These are phyloP conservation scores for Agrypnia vestita DNA, from an alignment of 1,140 invertebrate species.

Conservation along the genomic window DNA sequence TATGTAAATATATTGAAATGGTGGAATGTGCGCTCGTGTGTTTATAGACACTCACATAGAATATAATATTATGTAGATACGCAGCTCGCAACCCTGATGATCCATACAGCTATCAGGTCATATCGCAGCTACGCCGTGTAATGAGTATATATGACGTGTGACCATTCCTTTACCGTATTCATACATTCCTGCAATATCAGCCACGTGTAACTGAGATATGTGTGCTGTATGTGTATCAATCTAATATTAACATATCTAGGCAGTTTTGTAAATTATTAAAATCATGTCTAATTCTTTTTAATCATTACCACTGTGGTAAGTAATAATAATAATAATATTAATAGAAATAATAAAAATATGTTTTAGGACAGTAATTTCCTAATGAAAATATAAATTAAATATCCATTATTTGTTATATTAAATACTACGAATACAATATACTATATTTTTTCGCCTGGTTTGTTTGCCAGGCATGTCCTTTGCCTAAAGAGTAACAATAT, in stretches of 20 bases:
- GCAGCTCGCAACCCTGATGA: too few relatives aligned
- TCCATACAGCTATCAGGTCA: too few relatives aligned
- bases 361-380: slow-evolving; percentile 5
- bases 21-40: too few relatives aligned
- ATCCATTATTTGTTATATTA: slow-evolving; percentile 12
- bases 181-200: too few relatives aligned
- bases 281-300: slow-evolving; percentile 15
- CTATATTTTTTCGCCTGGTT: slow-evolving; percentile 16
- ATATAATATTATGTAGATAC: too few relatives aligned
- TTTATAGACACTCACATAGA: too few relatives aligned
- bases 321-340: slow-evolving; percentile 10
- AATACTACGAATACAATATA: slow-evolving; percentile 18
- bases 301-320: slow-evolving; percentile 2
- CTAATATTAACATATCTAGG: slow-evolving; percentile 52
- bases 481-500: slow-evolving; percentile 22
- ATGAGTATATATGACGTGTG: too few relatives aligned
- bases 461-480: slow-evolving; percentile 17
- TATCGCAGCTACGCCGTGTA: too few relatives aligned
- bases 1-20: slow-evolving; percentile 31
- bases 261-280: slow-evolving; percentile 25
- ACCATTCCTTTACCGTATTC: too few relatives aligned
- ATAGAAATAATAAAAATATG: slow-evolving; percentile 6
- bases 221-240: slow-evolving; percentile 18
- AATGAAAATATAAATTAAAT: neutral
- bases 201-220: neutral